Base-by-base conservation (phyloP, 1,140 invertebrate genomes). In the Limonius californicus region DNA sequence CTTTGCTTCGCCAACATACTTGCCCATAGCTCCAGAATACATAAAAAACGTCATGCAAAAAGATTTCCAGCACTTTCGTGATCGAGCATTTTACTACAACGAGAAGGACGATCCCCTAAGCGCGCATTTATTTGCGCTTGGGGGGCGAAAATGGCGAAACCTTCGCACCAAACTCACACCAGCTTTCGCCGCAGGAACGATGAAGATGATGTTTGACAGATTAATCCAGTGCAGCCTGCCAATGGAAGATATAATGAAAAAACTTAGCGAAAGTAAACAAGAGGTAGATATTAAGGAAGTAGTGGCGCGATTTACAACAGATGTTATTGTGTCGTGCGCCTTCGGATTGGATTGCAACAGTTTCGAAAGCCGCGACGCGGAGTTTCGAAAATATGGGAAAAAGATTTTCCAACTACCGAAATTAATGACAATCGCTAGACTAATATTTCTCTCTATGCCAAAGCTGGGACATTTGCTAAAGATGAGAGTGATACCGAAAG, bases 321-420 rank as follows among this genome's bases (percentile, higher is more conserved):
- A 88, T 71, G 80, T 85, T 0, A 85, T 87, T 15, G 84, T 82
- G 0, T 82, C 76, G 19, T 81, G 84, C 30, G 85, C 82, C 7
- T 86, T 87, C 69, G 86, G 86, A 0, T 77, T 87, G 2, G 78
- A 85, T 14, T 81, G 82, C 61, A 81, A 84, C 53, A 79, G 83
- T 7, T 77, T 85, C 11, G 72, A 76, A 54, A 76, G 83, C 68
- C 72, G 79, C 0, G 70, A 83, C 19, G 78, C 81, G 0, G 79
- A 83, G 66, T 86, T 87, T 71, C 58, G 75, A 19, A 43, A 63
- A 15, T 67, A 73, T 20, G 75, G 73, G 0, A 61, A 60, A 32
- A 61, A 56, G 19, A 43, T 75, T 0, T 68, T 76, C 15, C 20
- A 62, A 2, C 3, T 27, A 27, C 23, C 42, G 42, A 4, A 18